Conservation (phyloP, 2,113 vertebrate genomes). For the Condylura cristata region DNA sequence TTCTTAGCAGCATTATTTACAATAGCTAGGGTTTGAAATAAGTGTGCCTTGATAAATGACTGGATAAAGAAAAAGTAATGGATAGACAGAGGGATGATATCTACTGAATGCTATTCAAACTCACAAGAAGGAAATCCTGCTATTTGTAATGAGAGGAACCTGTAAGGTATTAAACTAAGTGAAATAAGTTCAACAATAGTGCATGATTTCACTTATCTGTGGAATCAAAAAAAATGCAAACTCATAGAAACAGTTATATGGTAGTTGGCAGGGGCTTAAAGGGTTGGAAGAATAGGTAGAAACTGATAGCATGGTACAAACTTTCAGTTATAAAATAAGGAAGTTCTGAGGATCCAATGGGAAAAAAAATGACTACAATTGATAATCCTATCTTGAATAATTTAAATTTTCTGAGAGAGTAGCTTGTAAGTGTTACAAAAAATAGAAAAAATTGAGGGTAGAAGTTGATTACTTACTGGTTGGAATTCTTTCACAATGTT, state of each 20-base stretch:
- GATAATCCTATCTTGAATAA: neutral
- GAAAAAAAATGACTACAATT: neutral
- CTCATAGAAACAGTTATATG: neutral
- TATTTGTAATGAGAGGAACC: neutral
- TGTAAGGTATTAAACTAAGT: neutral
- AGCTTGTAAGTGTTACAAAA: neutral
- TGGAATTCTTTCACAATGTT: neutral
- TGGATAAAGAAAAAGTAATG: neutral
- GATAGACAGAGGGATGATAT: too few relatives aligned
- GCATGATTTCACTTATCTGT: neutral
- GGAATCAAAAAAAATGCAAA: neutral
- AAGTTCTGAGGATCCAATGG: neutral
- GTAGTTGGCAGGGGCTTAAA: neutral
- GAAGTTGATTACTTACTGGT: neutral
- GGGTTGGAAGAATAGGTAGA: neutral
- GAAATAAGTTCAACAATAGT: neutral
- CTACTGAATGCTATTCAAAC: neutral
- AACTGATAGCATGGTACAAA: neutral
- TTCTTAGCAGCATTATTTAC: neutral
- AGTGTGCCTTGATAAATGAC: too few relatives aligned
- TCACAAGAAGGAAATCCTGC: neutral
- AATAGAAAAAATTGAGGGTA: neutral
- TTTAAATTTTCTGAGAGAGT: neutral
- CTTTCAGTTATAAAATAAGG: neutral
- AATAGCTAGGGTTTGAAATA: neutral